phyloP scores from a whole-genome alignment of 64 coral and sea anemone genomes.

The Trachythela sp. region DNA sequence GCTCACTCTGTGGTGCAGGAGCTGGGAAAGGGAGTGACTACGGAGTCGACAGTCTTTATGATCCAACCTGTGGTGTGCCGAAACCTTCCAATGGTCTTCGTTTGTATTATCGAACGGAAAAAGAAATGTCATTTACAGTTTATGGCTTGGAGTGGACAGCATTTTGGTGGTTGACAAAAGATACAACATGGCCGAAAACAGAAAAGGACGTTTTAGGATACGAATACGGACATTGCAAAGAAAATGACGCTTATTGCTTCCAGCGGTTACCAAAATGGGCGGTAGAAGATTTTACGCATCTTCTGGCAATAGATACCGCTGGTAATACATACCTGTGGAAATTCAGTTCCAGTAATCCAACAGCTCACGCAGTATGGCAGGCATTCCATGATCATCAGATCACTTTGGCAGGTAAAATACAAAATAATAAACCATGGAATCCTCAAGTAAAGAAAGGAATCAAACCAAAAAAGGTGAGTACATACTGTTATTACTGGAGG shows the following conservation, averaged over 20 bases:
- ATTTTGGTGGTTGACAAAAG: slow-evolving; percentile 80
- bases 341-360: slow-evolving; percentile 57
- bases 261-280: slow-evolving; percentile 39
- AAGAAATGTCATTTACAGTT: not conserved
- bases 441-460: slow-evolving; percentile 50
- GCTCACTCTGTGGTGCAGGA: not conserved
- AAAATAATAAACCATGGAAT: slow-evolving; percentile 56
- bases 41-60: slow-evolving; percentile 3
- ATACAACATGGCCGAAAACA: slow-evolving; percentile 42
- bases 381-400: slow-evolving; percentile 59
- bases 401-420: slow-evolving; percentile 27
- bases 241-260: slow-evolving; percentile 56
- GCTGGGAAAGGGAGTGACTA: not conserved
- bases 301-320: slow-evolving; percentile 58
- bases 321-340: slow-evolving; percentile 58
- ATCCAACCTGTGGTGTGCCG: slow-evolving; percentile 27
- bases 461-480: not conserved
- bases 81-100: not conserved
- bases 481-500: too few relatives aligned
- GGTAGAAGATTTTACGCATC: slow-evolving; percentile 49
- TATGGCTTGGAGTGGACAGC: slow-evolving; percentile 46
- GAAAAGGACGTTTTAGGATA: slow-evolving; percentile 55
- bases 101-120: slow-evolving; percentile 22
- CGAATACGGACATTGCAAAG: slow-evolving; percentile 48
- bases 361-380: slow-evolving; percentile 62